Conservation (phyloP, 1,140 invertebrate species). For the Hycleus cichorii region DNA sequence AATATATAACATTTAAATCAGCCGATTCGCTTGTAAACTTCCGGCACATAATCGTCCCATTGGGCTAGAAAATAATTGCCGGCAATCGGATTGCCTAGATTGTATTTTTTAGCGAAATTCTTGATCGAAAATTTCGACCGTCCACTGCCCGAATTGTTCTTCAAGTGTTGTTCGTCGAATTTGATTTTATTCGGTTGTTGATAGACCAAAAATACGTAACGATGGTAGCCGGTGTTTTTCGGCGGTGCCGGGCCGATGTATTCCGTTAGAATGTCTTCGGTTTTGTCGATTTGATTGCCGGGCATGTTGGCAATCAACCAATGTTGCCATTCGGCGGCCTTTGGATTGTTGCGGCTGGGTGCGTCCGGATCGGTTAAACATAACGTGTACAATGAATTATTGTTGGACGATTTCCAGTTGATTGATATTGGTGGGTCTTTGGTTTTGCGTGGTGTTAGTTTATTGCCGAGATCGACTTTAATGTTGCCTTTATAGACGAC, state of each 20-base stretch:
- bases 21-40: too few species aligned
- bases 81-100: background rate
- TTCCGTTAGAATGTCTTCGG: conserved; percentile 52
- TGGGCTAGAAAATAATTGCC: conserved; percentile 8
- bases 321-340: conserved; percentile 78
- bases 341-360: conserved; percentile 67
- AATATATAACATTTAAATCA: too few species aligned
- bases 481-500: too few species aligned
- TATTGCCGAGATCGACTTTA: too few species aligned
- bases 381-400: conserved; percentile 55
- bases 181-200: conserved; percentile 65
- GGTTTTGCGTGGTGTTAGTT: too few species aligned
- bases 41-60: background rate
- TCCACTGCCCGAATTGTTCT: background rate
- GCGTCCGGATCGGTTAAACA: conserved; percentile 81
- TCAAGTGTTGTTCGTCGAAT: conserved; percentile 60
- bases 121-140: background rate
- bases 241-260: conserved; percentile 82
- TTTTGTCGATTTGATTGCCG: conserved; percentile 60
- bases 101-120: conserved; percentile 6
- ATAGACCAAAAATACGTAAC: conserved; percentile 81
- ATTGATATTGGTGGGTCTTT: too few species aligned
- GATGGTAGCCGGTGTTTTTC: conserved; percentile 69
- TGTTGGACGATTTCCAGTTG: too few species aligned
- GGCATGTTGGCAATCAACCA: conserved; percentile 88